phyloP scores from a whole-genome alignment of 1,140 invertebrate species.

The Panulirus ornatus region DNA sequence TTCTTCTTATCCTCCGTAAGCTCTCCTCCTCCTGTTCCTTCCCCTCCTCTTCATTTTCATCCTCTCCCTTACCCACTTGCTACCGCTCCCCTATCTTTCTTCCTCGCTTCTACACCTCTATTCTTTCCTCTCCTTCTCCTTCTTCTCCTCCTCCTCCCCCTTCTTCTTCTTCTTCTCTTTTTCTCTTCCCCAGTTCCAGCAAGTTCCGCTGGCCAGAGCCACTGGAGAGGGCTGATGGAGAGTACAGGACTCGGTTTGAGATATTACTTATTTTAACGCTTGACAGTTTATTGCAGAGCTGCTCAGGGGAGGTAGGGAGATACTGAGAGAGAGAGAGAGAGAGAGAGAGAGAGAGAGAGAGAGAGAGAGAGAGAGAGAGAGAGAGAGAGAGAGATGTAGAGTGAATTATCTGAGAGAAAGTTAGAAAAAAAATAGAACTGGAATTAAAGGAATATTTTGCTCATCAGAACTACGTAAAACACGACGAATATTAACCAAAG shows the following conservation, averaged over 20 bases:
- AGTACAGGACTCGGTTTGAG: not conserved
- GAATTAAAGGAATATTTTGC: too few relatives aligned
- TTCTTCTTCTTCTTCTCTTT: not conserved
- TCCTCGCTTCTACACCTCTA: too few relatives aligned
- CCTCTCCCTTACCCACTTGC: not conserved
- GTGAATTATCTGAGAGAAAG: not conserved
- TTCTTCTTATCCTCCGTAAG: not conserved
- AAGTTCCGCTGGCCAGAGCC: not conserved
- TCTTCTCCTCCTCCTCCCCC: not conserved
- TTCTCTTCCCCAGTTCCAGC: not conserved
- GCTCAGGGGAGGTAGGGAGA: not conserved
- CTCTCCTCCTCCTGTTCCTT: conserved; percentile 3
- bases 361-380: not conserved
- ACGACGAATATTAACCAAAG: too few relatives aligned
- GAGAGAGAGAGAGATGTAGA: conserved; percentile 10
- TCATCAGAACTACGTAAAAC: too few relatives aligned
- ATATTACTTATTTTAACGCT: conserved; percentile 21
- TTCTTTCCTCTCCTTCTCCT: not conserved
- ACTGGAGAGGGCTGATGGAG: not conserved
- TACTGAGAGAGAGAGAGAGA: not conserved
- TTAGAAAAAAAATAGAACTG: too few relatives aligned
- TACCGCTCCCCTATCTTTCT: not conserved
- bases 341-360: conserved; percentile 33
- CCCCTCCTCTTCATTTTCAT: not conserved
- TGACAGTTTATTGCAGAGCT: conserved; percentile 12